Evolutionary conservation across 2,888 invertebrate species (phyloP), one percentile per base, ranked within the genome.

Genomic region (Ophioninae sp.): DNA sequence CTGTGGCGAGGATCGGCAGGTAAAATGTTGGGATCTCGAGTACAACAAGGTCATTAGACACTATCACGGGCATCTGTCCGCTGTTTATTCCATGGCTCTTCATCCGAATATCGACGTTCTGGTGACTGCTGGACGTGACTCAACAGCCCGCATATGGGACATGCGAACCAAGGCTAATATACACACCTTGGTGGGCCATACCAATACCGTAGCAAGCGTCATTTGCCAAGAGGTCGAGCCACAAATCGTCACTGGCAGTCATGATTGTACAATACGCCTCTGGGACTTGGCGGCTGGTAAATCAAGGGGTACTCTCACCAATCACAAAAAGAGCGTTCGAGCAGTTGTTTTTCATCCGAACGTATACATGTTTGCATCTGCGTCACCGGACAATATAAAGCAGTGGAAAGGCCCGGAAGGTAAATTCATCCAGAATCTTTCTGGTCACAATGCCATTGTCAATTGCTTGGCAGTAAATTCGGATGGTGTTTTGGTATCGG

Each of bases 21-120:
- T 99, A 0, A 99, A 99, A 94, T 99, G 99, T 92, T 99, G 99
- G 99, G 99, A 99, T 94, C 94, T 99, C 44, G 99, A 99, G 93
- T 98, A 99, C 90, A 99, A 99, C 92, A 99, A 99, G 94, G 97
- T 96, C 2, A 98, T 99, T 88, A 95, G 99, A 0, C 99, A 99
- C 93, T 99, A 99, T 93, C 99, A 99, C 93, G 99, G 99, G 0
- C 99, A 99, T 93, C 94, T 99, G 83, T 99, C 99, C 57, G 99
- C 99, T 0, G 98, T 98, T 73, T 98, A 99, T 94, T 96, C 97
- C 0, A 94, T 99, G 87, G 96, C 98, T 6, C 94, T 99, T 39
- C 99, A 99, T 94, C 99, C 99, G 7, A 97, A 96, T 3, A 96
- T 99, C 85, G 99, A 99, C 94, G 96, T 99, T 72, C 94, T 99